Evolutionary conservation across 1,140 invertebrate species (phyloP).

Genomic region (Brachionus angularis): DNA sequence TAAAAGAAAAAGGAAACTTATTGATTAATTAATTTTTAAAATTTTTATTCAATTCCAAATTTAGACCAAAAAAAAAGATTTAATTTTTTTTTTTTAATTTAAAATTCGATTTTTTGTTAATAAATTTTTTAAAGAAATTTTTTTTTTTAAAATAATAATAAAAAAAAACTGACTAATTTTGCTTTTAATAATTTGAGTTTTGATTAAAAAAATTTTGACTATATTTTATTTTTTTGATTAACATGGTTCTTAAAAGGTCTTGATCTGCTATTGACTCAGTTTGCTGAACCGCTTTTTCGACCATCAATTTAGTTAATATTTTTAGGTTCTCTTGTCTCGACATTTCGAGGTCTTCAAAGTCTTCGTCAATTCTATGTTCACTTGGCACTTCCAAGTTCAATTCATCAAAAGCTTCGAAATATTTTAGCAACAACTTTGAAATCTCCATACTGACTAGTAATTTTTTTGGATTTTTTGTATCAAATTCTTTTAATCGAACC

Average conservation of each 20-base stretch:
- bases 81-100: too few relatives aligned
- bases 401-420: conserved; percentile 4
- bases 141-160: background rate
- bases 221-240: conserved; percentile 2
- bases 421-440: conserved; percentile 5
- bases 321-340: background rate
- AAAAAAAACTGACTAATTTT: background rate
- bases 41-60: conserved; percentile 12
- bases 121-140: background rate
- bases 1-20: too few relatives aligned
- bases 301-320: background rate
- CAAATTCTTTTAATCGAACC: conserved; percentile 6
- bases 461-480: background rate
- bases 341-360: conserved; percentile 3
- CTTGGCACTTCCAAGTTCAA: too few relatives aligned
- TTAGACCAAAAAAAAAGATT: too few relatives aligned
- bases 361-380: too few relatives aligned
- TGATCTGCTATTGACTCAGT: background rate
- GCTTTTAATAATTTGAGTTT: background rate
- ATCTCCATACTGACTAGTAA: background rate
- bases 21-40: too few relatives aligned
- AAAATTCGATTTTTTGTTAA: conserved; percentile 10
- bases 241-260: background rate
- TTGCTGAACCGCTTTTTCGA: conserved; percentile 28
- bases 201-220: background rate